Evolutionary conservation across 2,888 invertebrate genomes (phyloP), one percentile per base, ranked within the genome.

Genomic region (Hirtodrosophila confusa): DNA sequence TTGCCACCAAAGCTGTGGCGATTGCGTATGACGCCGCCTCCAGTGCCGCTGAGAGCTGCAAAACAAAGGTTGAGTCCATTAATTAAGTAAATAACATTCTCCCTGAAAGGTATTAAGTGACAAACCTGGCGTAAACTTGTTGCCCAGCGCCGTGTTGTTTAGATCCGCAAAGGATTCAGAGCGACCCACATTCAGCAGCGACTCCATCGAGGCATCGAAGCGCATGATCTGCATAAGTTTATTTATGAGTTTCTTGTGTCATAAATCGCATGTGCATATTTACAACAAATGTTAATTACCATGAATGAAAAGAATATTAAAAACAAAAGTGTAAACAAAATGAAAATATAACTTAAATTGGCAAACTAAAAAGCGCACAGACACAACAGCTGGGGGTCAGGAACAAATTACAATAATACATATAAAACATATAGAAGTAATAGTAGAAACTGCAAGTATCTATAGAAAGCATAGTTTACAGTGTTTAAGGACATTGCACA

Each of bases 81-180:
- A 61, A 33, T 47, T 39, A 31, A 9, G n/a, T 40, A 47, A 45
- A 41, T 47, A 53, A 10, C 4, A n/a, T 17, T 31, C 4, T 27
- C 6, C 6, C 4, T 3, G 0, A 11, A 54, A 6, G 8, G 17
- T 55, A 45, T 60, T 24, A 51, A 39, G 39, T 63, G 11, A 43
- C 66, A 47, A 40, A 88, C 84, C 83, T 69, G 88, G 80, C 11
- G 83, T 66, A 62, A 80, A 78, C 49, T 72, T 73, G 53, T 60
- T 85, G 69, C 78, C 82, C 47, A 87, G 33, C 31, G 87, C 76
- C 35, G 96, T 95, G 71, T 95, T 95, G 86, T 95, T 96, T 10
- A 97, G 92, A 92, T 97, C 96, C 17, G 95, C 95, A 80, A 96
- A 96, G 90, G 96, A 96, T 90, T 97, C 97, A 29, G 97, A 96